phyloP scores from a whole-genome alignment of 2,888 invertebrate genomes.

The Mactromeris polynyma region DNA sequence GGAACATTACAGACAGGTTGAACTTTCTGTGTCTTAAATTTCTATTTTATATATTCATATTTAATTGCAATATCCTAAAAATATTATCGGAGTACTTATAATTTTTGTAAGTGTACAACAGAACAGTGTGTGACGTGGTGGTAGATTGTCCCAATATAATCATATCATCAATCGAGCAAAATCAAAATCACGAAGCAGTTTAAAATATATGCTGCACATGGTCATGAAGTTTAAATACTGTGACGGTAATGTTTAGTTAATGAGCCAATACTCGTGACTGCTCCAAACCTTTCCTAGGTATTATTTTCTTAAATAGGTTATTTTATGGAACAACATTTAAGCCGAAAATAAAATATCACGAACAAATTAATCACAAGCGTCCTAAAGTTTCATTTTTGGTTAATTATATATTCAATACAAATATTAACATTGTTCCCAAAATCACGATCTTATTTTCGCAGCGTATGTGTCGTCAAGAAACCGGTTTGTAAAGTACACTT shows the following conservation, averaged over 20 bases:
- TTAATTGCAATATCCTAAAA: too few species aligned
- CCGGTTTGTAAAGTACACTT: too few species aligned
- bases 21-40: too few species aligned
- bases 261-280: not conserved
- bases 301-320: not conserved
- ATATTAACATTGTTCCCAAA: not conserved
- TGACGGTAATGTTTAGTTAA: not conserved
- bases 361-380: not conserved
- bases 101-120: too few species aligned
- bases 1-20: too few species aligned
- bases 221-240: not conserved
- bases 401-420: not conserved
- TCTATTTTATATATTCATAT: too few species aligned
- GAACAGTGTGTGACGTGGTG: too few species aligned
- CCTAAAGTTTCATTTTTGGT: not conserved
- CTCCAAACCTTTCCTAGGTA: not conserved
- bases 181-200: not conserved
- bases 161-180: too few species aligned
- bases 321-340: not conserved
- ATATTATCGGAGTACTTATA: too few species aligned
- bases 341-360: not conserved
- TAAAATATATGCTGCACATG: not conserved
- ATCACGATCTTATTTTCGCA: not conserved
- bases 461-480: not conserved
- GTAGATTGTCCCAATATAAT: too few species aligned